A percentile compares a stretch with the other conserved stretches of the same genome.
phyloP scores from a whole-genome alignment of 2,113 vertebrate genomes.

The Otocyon megalotis region DNA sequence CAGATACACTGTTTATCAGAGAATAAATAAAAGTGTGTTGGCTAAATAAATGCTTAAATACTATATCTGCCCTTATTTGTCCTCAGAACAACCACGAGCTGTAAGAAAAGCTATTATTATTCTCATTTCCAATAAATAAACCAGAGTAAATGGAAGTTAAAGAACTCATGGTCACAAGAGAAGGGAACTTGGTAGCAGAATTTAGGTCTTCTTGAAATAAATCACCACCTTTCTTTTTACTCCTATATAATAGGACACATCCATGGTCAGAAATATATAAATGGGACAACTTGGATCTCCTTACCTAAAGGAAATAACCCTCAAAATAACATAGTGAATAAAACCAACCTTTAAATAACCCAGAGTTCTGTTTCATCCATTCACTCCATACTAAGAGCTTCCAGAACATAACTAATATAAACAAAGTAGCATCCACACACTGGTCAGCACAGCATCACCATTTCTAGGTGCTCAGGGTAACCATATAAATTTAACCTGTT shows the following conservation, averaged over 20 bases:
- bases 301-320: not conserved
- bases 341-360: conserved; percentile 11
- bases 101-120: conserved; percentile 19
- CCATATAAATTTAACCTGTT: not conserved
- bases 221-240: not conserved
- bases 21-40: not conserved
- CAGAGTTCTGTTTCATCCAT: not conserved
- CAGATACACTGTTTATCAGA: not conserved
- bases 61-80: conserved; percentile 8
- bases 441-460: not conserved
- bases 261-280: not conserved
- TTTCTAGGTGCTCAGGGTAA: not conserved
- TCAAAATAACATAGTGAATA: not conserved
- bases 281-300: not conserved
- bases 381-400: conserved; percentile 3
- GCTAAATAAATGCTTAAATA: conserved; percentile 57
- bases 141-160: conserved; percentile 41
- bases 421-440: not conserved
- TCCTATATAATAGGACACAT: not conserved
- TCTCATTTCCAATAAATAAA: conserved; percentile 53
- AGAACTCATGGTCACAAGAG: not conserved
- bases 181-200: not conserved
- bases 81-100: conserved; percentile 5
- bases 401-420: not conserved
- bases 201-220: conserved; percentile 41